Base-by-base conservation (phyloP, 2,888 invertebrate species). In the Leucophenga montana region DNA sequence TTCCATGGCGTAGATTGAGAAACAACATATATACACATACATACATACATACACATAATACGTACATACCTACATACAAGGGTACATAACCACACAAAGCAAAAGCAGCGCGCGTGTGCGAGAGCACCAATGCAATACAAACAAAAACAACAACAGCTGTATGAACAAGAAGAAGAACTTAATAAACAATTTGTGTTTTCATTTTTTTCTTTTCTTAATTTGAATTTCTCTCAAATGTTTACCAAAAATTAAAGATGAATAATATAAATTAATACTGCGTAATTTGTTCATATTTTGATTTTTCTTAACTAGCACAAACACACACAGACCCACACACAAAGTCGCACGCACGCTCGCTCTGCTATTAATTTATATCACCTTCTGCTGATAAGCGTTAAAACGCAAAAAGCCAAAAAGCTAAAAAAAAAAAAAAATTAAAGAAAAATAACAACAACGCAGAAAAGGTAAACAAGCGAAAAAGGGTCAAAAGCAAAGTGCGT, bases 381-480 rank as follows among this genome's bases (percentile, higher is more conserved):
- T 3, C 11, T 64, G 71, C 75, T 81, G 83, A 84, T 84, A 84
- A 84, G 81, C 79, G 77, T 82, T 75, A 77, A 84, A 84, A 79
- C 81, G 77, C 84, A 84, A 82, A 33, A 33, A 33, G 33, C 33
- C 50, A 50, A 50, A n/a, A 53, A 11, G 13, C 31, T n/a, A 57
- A 8, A 39, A 16, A 9, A 39, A 61, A 9, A 61, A 4, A 20
- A 5, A 56, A 9, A 20, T 8, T 11, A 8, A 56, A 9, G n/a
- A n/a, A n/a, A n/a, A n/a, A n/a, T n/a, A n/a, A n/a, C n/a, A n/a
- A n/a, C n/a, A n/a, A 57, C 11, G 27, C 27, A n/a, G 39, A 33
- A 39, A 61, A 61, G 9, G 39, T 61, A 61, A 61, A 61, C 33
- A 16, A 61, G 39, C 61, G 39, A 39, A 39, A 33, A 33, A 33